These are phyloP conservation scores for Pituophis catenifer DNA, from an alignment of 2,113 vertebrate species.

Conservation along the genomic window DNA sequence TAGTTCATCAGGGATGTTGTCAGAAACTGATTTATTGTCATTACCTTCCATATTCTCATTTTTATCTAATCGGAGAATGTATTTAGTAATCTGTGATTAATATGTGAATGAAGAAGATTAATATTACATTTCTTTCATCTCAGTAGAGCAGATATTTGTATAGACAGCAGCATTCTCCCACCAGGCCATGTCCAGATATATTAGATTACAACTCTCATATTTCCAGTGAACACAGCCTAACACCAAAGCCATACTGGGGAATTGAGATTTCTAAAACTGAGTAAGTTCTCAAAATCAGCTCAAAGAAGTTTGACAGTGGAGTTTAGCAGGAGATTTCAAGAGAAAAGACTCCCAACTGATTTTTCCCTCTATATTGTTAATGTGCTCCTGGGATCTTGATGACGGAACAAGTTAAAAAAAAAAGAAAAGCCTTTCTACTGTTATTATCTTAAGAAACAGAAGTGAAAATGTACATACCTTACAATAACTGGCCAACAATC, in stretches of 20 bases:
- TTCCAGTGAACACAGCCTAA: not conserved
- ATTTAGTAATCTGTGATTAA: slow-evolving; percentile 41
- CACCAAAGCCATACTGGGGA: not conserved
- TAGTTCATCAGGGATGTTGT: slow-evolving; percentile 34
- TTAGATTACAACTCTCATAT: not conserved
- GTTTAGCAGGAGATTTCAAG: not conserved
- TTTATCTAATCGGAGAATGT: slow-evolving; percentile 58
- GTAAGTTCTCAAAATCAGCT: not conserved
- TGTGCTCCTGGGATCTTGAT: not conserved
- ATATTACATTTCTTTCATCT: slow-evolving; percentile 41
- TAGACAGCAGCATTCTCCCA: not conserved
- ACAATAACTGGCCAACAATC: not conserved
- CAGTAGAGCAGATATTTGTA: slow-evolving; percentile 46
- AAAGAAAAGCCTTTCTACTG: not conserved
- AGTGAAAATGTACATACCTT: not conserved
- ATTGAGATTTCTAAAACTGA: not conserved
- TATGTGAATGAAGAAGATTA: slow-evolving; percentile 42
- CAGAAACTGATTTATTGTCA: slow-evolving; percentile 41
- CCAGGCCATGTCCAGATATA: not conserved
- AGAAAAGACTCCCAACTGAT: not conserved
- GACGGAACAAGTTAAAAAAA: not conserved
- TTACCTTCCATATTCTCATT: slow-evolving; percentile 51
- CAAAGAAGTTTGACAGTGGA: not conserved
- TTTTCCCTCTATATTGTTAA: not conserved
- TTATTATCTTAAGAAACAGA: not conserved